Percentiles rank a stretch among this genome's conserved stretches.
Conservation (phyloP, 2,113 vertebrate species). For the Carassius gibelio region DNA sequence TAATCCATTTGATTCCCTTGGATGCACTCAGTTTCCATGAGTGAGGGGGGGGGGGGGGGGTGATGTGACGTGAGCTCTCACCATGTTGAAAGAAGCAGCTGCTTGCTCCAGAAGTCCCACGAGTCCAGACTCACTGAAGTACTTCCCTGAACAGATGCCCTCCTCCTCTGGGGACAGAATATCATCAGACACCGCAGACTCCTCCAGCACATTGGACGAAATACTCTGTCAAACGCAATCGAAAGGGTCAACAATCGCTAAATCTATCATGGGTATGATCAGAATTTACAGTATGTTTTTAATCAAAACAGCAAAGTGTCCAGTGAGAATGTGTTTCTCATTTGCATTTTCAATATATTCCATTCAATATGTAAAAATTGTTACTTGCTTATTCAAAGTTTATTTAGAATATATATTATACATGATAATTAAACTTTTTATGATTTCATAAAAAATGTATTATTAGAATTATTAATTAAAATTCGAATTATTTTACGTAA, state of each 20-base stretch:
- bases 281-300: not conserved
- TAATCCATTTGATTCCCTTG: not conserved
- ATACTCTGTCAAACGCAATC: conserved; percentile 74
- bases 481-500: not conserved
- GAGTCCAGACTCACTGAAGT: conserved; percentile 87
- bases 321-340: not conserved
- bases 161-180: conserved; percentile 90
- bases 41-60: not conserved
- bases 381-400: no score
- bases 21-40: not conserved
- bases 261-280: not conserved
- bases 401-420: not conserved
- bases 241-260: not conserved
- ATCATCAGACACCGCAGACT: conserved; percentile 90
- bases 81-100: conserved; percentile 86
- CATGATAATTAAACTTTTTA: not conserved
- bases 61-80: conserved; percentile 63
- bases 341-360: not conserved
- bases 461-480: no score
- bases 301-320: not conserved
- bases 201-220: conserved; percentile 89
- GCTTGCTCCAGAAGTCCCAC: conserved; percentile 90
- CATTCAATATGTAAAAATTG: not conserved
- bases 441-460: no score
- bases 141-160: conserved; percentile 90